A percentile compares a stretch with the other conserved stretches of the same genome.
These are phyloP conservation scores for Melolontha melolontha DNA, from an alignment of 2,888 invertebrate genomes.

Conservation along the genomic window DNA sequence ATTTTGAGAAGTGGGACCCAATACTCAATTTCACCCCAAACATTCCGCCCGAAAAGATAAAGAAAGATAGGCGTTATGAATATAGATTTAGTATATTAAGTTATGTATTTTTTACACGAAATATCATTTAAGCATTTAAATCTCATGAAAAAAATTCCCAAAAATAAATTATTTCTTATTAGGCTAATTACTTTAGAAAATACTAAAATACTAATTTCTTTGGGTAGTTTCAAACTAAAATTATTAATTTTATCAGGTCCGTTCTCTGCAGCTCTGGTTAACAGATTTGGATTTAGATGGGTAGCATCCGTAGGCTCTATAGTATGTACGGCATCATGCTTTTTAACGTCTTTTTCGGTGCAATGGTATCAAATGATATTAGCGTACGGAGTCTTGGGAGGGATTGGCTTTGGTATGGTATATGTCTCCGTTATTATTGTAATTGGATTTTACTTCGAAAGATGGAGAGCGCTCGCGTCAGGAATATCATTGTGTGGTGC, in stretches of 20 bases:
- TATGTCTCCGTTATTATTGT: conserved; percentile 93
- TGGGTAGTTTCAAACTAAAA: background rate
- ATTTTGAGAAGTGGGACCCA: too few relatives aligned
- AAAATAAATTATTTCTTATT: too few relatives aligned
- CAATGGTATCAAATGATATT: conserved; percentile 74
- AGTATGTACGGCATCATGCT: conserved; percentile 73
- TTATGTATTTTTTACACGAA: too few relatives aligned
- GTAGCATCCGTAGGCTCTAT: conserved; percentile 86
- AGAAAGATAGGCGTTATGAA: too few relatives aligned
- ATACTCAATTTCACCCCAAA: too few relatives aligned
- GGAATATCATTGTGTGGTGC: conserved; percentile 96
- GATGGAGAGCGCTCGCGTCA: conserved; percentile 91
- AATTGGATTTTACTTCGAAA: conserved; percentile 95
- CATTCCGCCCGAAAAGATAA: too few relatives aligned
- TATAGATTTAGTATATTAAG: too few relatives aligned
- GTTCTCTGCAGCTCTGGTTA: conserved; percentile 89
- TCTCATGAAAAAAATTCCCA: too few relatives aligned
- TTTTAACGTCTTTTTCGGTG: conserved; percentile 48
- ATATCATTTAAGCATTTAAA: too few relatives aligned
- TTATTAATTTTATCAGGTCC: conserved; percentile 71
- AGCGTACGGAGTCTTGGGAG: conserved; percentile 83
- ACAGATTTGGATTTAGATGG: conserved; percentile 88
- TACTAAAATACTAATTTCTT: too few relatives aligned
- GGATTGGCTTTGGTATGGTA: conserved; percentile 90
- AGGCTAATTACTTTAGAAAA: too few relatives aligned